Conservation (phyloP, 1,140 invertebrate species). For the Lucilia sericata region DNA sequence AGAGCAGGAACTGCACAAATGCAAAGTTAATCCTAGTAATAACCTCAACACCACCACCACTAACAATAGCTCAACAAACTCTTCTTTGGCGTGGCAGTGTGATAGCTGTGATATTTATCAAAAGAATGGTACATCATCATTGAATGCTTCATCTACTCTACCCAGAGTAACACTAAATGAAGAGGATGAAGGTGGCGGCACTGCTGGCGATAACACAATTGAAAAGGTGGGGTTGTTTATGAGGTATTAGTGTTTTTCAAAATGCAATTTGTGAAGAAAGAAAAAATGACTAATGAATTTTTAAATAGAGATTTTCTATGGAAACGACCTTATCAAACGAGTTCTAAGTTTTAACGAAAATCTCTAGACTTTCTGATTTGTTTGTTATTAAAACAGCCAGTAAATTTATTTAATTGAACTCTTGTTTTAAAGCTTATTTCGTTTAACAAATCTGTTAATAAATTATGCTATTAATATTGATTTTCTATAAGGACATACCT, state of each 20-base stretch:
- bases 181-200: conserved; percentile 50
- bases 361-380: too few species aligned
- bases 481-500: too few species aligned
- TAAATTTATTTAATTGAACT: too few species aligned
- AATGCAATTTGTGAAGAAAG: too few species aligned
- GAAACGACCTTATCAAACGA: not conserved
- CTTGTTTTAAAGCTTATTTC: too few species aligned
- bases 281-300: conserved; percentile 12
- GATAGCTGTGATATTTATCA: conserved; percentile 37
- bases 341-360: not conserved
- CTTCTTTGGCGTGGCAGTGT: conserved; percentile 1
- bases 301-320: not conserved
- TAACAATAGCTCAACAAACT: not conserved
- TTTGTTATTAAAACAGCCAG: too few species aligned
- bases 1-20: not conserved
- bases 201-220: conserved; percentile 45
- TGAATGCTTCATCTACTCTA: not conserved
- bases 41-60: not conserved
- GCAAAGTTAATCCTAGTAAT: conserved; percentile 1
- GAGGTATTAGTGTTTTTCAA: not conserved
- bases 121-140: conserved; percentile 28
- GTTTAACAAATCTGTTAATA: too few species aligned
- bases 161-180: conserved; percentile 44
- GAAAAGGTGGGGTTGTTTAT: conserved; percentile 35
- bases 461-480: too few species aligned